Base-by-base conservation (phyloP, 2,888 invertebrate species). In the Troides aeacus region DNA sequence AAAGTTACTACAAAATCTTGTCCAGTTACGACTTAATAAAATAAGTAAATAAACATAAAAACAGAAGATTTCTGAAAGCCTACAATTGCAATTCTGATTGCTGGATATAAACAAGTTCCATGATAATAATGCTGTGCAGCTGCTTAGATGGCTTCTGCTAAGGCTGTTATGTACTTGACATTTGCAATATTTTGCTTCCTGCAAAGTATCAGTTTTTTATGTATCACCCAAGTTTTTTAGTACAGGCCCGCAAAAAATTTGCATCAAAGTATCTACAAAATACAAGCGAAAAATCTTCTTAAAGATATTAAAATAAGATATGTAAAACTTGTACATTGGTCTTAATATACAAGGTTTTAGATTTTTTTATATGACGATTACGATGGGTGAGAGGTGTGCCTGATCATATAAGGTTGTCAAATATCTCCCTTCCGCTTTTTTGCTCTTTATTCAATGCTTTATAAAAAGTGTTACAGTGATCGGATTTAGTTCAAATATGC, bases 111-210 rank as follows among this genome's bases (percentile, higher is more conserved):
- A 65, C 42, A 66, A 64, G 63, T 56, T 59, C 53, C 63, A 39
- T 5, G 60, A 60, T 63, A 70, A 70, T 64, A 63, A 70, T 66
- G 53, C 56, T 63, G 50, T 15, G 58, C 46, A 66, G 63, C 66
- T 63, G 63, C 63, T 70, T 70, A 70, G 60, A 70, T 30, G 70
- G 70, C 70, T 70, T 70, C 70, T 30, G 59, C 53, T 70, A 66
- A 70, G 23, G 60, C 46, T 66, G 66, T 70, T 70, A 70, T 59
- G 66, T 66, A 62, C 69, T 70, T 70, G 66, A 66, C 69, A 62
- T 69, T 69, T 62, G 24, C 61, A 53, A 59, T 62, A 53, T 30
- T 50, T 56, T 57, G 65, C 65, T 69, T 69, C 62, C 66, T 15
- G 24, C 15, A 7, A 58, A 58, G 18, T 24, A n/a, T 23, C n/a